Base-by-base conservation (phyloP, 2,888 invertebrate species). In the Orthosia cruda region DNA sequence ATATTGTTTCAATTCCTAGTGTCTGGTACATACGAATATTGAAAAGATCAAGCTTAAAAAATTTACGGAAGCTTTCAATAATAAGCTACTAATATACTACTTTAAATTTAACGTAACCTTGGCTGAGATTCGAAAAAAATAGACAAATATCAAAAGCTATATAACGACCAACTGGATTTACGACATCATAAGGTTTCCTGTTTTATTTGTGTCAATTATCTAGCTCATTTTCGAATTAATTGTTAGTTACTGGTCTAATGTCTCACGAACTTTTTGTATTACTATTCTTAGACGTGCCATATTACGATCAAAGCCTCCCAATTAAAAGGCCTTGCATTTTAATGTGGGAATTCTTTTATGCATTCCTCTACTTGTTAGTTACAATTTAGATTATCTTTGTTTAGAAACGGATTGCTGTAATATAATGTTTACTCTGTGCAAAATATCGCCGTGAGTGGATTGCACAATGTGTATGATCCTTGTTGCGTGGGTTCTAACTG, bases 321-420 rank as follows among this genome's bases (percentile, higher is more conserved):
- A 87, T 87, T 85, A 87, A 77, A 79, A 86, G 92, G 91, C 95
- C 95, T 95, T 93, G 94, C 86, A 86, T 93, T 91, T 91, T 94
- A 94, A 93, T 94, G 95, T 95, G 95, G 92, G 95, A 95, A 94
- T 89, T 91, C 89, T 92, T 83, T 88, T 89, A 90, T 89, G 84
- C 90, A 90, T 91, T 91, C 90, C 89, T 88, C 84, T 76, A 86
- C 86, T 91, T 89, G 91, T 93, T 91, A 91, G 89, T 88, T 90
- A 86, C 91, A 91, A 94, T 93, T 94, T 91, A 93, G 92, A 93
- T 94, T 93, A 93, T 93, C 92, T 91, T 85, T 81, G 81, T 90
- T 92, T 90, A 88, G 90, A 88, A 91, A 91, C 89, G 85, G 80
- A 83, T 89, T 92, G 89, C 85, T 77, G 89, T 89, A 87, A 87